Evolutionary conservation across 2,888 invertebrate species (phyloP), one percentile per base, ranked within the genome.

Genomic region (Lithodes maja): DNA sequence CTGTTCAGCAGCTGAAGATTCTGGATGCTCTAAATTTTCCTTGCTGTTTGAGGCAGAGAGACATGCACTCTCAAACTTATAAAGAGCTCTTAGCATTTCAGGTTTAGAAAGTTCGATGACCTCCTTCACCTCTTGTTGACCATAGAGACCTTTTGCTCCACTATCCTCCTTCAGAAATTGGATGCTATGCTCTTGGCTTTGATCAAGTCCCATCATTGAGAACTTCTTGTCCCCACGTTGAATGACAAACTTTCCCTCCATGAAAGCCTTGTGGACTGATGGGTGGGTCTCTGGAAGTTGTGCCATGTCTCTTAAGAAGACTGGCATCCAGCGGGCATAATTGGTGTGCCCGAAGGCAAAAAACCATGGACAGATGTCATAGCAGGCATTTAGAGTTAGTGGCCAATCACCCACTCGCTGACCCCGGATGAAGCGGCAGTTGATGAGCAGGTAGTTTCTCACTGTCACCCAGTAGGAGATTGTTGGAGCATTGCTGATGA

Each of bases 311-410:
- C 9, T 71, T 33, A 7, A 71, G 9, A 71, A 71, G 71, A 71
- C 71, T n/a, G 9, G 71, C 0, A 33, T 33, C 33, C 33, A 33
- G 33, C 33, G 33, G 33, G 33, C 71, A 71, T 71, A 71, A 2
- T 71, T 71, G n/a, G 71, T 71, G 9, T 2, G 71, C 33, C 71
- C 9, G 33, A 71, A 71, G 33, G 71, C 71, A 71, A 71, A 33
- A 33, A 33, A 33, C 33, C 33, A 33, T 33, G 33, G 33, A 33
- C 33, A 33, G 33, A 33, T 33, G 33, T 33, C 71, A 71, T 3
- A 2, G 71, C 71, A 71, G 9, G 71, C 71, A 71, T 71, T 71
- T 7, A 71, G 71, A 71, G 71, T 71, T 71, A 71, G 71, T 71
- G 71, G 71, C 71, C 71, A 71, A 71, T 71, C 9, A 71, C 9